phyloP scores from a whole-genome alignment of 2,113 vertebrate species.

The Corynorhinus townsendii region DNA sequence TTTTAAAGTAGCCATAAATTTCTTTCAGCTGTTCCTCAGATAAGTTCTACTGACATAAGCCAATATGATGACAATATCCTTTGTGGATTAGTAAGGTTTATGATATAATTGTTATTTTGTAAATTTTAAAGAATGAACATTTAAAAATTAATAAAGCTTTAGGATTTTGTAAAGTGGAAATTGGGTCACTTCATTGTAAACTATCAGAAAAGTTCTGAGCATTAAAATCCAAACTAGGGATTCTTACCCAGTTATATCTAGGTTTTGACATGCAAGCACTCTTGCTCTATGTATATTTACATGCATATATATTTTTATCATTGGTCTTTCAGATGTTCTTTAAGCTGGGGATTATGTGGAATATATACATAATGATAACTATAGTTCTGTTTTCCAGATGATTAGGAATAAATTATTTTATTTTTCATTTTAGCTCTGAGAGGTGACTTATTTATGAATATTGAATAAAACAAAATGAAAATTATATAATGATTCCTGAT shows the following conservation, averaged over 20 bases:
- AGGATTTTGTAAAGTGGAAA: conserved; percentile 25
- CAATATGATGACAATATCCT: conserved; percentile 50
- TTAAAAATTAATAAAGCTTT: conserved; percentile 30
- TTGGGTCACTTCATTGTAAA: conserved; percentile 35
- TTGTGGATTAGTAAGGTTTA: conserved; percentile 53
- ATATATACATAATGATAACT: neutral
- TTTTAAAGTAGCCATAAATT: neutral
- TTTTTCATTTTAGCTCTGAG: conserved; percentile 21
- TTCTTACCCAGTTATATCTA: conserved; percentile 33
- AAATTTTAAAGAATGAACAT: conserved; percentile 44
- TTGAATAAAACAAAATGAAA: neutral
- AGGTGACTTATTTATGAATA: conserved; percentile 17
- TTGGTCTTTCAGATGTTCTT: neutral
- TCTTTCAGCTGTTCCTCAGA: conserved; percentile 15
- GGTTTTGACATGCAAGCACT: neutral
- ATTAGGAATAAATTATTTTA: neutral
- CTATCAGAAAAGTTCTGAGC: conserved; percentile 46
- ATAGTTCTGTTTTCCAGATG: conserved; percentile 26
- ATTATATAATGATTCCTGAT: neutral
- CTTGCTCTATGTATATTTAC: conserved; percentile 38
- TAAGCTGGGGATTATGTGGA: neutral
- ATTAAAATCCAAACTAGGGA: conserved; percentile 41
- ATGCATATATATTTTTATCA: conserved; percentile 42
- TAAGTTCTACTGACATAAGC: conserved; percentile 10
- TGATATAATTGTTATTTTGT: conserved; percentile 59